Evolutionary conservation across 2,113 vertebrate genomes (phyloP), one percentile per base, ranked within the genome.

Genomic region (Vidua chalybeata): DNA sequence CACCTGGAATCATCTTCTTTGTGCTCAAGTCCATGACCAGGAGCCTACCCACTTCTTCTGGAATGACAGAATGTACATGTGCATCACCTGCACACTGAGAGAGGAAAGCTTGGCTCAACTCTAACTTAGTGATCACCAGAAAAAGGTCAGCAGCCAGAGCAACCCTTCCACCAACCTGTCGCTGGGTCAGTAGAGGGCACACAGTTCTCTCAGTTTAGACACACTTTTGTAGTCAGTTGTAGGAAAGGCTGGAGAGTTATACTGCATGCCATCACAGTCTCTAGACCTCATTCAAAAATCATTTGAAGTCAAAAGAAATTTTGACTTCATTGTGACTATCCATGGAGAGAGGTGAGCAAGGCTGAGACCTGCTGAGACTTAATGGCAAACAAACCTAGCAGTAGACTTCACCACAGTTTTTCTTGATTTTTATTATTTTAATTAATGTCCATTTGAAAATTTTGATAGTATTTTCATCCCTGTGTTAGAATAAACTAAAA

Each of bases 71-170:
- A 62, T 2, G 12, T 9, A 19, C 13, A 10, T 18, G 39, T 31
- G 46, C 48, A 49, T 9, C 54, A 15, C 26, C 69, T 28, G 26
- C 51, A 48, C 15, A 5, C 16, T 3, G 24, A 39, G 26, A 56
- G 48, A 48, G 75, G 54, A 64, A 45, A 63, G 58, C 28, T 15
- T 35, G 45, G n/a, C 24, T 12, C 69, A 66, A 2, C 14, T 35
- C 23, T 4, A 35, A 24, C 35, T 46, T 6, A 2, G 6, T 0
- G 1, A 46, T 15, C 0, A 1, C 23, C 1, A 3, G 20, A 83
- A 48, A 72, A 20, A 5, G 2, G 37, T 19, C 2, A 3, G 46
- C 18, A 58, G 31, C 22, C 71, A 58, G 68, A 59, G 33, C 0
- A 1, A 46, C 17, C 48, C 28, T 63, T 37, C 48, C 46, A 46